Percentiles rank a stretch among this genome's conserved stretches.
These are phyloP conservation scores for Pocillopora verrucosa DNA, from an alignment of 64 coral and sea anemone species.

Conservation along the genomic window DNA sequence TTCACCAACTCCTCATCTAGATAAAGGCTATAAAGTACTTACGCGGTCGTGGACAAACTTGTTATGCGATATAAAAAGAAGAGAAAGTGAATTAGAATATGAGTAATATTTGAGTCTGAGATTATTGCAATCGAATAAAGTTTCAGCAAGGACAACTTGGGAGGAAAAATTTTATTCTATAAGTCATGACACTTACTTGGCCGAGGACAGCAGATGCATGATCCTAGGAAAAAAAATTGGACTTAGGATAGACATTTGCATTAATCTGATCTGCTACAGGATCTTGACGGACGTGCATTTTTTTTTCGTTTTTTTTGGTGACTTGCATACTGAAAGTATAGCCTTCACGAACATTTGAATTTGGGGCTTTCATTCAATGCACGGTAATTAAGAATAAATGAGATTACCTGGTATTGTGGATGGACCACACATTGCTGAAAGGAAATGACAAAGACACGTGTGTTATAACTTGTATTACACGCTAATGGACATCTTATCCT, in stretches of 20 bases:
- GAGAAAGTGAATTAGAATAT: neutral
- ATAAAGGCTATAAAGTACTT: neutral
- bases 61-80: neutral
- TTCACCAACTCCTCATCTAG: neutral
- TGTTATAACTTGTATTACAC: neutral
- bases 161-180: no score
- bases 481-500: no score
- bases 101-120: neutral
- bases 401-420: neutral
- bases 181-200: neutral
- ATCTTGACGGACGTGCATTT: no score
- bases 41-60: slow-evolving; percentile 9
- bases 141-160: neutral
- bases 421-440: slow-evolving; percentile 20
- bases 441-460: neutral
- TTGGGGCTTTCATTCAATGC: no score
- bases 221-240: neutral
- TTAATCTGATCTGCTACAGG: no score
- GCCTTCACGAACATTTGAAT: no score
- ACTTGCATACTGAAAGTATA: no score
- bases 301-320: no score
- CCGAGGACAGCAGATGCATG: neutral
- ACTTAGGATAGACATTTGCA: neutral
- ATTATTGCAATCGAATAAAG: neutral
- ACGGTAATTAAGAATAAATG: neutral